These are phyloP conservation scores for Luidia sarsii DNA, from an alignment of 53 echinoderm and acorn worm species.

Conservation along the genomic window DNA sequence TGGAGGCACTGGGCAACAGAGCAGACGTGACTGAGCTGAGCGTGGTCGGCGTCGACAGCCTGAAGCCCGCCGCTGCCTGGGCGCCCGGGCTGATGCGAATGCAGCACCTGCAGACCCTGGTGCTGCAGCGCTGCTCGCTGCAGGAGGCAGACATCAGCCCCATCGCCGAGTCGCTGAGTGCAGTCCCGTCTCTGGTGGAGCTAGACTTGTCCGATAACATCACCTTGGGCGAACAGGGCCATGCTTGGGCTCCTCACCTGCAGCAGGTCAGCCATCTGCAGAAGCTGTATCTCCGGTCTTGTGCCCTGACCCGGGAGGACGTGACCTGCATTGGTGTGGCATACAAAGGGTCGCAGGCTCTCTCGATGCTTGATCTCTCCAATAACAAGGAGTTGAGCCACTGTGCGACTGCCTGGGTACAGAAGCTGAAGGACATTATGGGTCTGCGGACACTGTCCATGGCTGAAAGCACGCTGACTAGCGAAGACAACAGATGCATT, in stretches of 20 bases:
- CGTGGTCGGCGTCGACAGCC: not conserved
- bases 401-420: not conserved
- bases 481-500: not conserved
- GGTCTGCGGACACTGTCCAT: not conserved
- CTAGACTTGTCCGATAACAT: slow-evolving; percentile 3
- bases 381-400: not conserved
- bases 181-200: not conserved
- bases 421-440: not conserved
- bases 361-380: not conserved
- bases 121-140: slow-evolving; percentile 13
- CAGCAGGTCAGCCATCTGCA: not conserved
- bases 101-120: not conserved
- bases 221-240: not conserved
- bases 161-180: slow-evolving; percentile 8
- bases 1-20: slow-evolving; percentile 9
- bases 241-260: not conserved
- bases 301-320: not conserved
- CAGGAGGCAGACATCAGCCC: not conserved
- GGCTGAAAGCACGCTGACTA: not conserved
- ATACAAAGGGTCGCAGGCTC: not conserved
- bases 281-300: not conserved
- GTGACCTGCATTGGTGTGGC: slow-evolving; percentile 6
- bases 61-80: not conserved
- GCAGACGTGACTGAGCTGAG: slow-evolving; percentile 17
- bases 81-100: not conserved